phyloP scores from a whole-genome alignment of 2,113 vertebrate species.

The Carlito syrichta region DNA sequence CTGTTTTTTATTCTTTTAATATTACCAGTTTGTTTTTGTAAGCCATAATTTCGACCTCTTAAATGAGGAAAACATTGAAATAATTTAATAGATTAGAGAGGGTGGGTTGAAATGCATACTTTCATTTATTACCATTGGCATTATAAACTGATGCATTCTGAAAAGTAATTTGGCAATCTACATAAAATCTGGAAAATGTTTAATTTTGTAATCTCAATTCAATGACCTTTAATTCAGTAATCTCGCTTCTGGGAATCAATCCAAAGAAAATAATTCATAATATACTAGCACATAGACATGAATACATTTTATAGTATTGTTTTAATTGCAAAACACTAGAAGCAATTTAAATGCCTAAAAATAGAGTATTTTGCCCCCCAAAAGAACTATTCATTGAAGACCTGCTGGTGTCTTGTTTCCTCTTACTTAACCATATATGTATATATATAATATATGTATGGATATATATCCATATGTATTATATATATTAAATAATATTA shows the following conservation, averaged over 20 bases:
- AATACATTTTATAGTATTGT: not conserved
- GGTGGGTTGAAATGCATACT: not conserved
- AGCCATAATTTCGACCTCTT: not conserved
- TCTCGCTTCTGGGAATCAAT: not conserved
- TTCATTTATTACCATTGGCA: not conserved
- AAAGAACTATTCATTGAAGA: constrained; percentile 12
- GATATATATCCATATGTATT: no score
- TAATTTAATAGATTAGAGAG: not conserved
- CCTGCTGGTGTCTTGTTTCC: not conserved
- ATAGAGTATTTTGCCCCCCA: not conserved
- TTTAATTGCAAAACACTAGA: not conserved
- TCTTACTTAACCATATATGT: constrained; percentile 10
- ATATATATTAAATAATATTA: no score
- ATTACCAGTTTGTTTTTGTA: no score
- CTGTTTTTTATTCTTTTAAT: no score
- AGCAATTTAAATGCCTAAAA: not conserved
- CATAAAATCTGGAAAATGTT: not conserved
- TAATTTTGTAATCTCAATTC: not conserved
- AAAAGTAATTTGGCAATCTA: not conserved
- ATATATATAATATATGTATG: constrained; percentile 11
- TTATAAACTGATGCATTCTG: not conserved
- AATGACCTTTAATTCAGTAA: not conserved
- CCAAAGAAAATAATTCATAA: not conserved
- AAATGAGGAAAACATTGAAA: not conserved
- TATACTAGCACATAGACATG: not conserved